Base-by-base conservation (phyloP, 2,888 invertebrate species). In the Coelogynopora nodosa region DNA sequence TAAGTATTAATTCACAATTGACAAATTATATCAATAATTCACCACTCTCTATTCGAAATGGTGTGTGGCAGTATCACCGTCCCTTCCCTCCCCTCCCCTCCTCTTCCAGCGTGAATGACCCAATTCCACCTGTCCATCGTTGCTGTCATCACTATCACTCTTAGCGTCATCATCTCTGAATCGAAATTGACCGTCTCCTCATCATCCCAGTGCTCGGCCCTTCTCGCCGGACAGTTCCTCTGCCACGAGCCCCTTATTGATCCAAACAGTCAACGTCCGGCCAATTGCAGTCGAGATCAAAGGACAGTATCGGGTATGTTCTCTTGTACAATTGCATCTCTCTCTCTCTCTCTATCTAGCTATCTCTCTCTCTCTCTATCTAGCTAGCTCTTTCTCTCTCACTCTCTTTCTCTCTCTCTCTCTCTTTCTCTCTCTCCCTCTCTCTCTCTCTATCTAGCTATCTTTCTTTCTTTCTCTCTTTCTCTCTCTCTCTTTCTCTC, bases 241-340 rank as follows among this genome's bases (percentile, higher is more conserved):
- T 84, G 84, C 67, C 27, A 1, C 10, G 90, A 90, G 23, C 91
- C 91, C 89, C 92, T 92, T 87, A 96, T 97, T 89, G 96, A 97
- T 91, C 94, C 94, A 0, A 94, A 94, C 90, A 97, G 97, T 0
- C 97, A 98, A 91, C 96, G 97, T 90, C 94, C 95, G 31, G 93
- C 92, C 89, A 95, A 95, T 87, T 97, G 97, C 91, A 94, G 94
- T 0, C 92, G 94, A 89, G 94, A 95, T 90, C 95, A 95, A 2
- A 88, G 88, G 88, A 94, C 94, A 92, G 96, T 96, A 5, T 94
- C 94, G 93, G n/a, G n/a, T n/a, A n/a, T n/a, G n/a, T n/a, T n/a
- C n/a, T n/a, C n/a, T n/a, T 95, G 96, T 96, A 93, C 89, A 18
- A 82, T 26, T 0, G 80, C 0, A 30, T 23, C 49, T 30, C 27